Percentiles rank a stretch among this genome's conserved stretches.
Conservation (phyloP, 2,113 vertebrate genomes). For the Capricornis sumatraensis region DNA sequence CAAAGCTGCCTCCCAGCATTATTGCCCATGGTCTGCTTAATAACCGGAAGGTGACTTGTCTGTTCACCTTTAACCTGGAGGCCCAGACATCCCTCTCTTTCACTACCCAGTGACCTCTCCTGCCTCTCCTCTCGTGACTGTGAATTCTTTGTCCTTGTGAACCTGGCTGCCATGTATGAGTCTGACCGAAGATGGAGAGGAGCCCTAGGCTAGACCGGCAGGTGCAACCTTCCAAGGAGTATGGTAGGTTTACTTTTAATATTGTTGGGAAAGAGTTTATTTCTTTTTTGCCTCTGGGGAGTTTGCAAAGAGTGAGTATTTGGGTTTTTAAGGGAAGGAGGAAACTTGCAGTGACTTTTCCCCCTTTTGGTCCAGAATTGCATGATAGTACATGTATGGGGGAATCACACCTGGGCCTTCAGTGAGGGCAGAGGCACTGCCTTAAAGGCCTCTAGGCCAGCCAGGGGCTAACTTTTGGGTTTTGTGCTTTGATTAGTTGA, state of each 20-base stretch:
- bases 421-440: fast-evolving
- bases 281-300: neutral
- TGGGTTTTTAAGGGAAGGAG: neutral
- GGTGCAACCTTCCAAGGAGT: neutral
- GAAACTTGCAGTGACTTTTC: neutral
- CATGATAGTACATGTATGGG: neutral
- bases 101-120: neutral
- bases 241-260: neutral
- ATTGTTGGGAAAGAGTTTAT: neutral
- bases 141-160: neutral
- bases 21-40: neutral
- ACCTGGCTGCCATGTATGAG: neutral
- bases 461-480: neutral
- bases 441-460: neutral
- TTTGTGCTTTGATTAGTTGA: neutral
- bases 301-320: neutral
- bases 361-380: neutral
- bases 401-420: neutral
- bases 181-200: neutral
- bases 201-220: neutral
- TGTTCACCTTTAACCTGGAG: neutral
- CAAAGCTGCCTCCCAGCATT: neutral
- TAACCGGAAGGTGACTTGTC: neutral
- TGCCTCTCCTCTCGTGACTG: neutral
- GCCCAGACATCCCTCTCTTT: neutral